phyloP scores from a whole-genome alignment of 1,140 invertebrate genomes.

The Wiebesia pumilae region DNA sequence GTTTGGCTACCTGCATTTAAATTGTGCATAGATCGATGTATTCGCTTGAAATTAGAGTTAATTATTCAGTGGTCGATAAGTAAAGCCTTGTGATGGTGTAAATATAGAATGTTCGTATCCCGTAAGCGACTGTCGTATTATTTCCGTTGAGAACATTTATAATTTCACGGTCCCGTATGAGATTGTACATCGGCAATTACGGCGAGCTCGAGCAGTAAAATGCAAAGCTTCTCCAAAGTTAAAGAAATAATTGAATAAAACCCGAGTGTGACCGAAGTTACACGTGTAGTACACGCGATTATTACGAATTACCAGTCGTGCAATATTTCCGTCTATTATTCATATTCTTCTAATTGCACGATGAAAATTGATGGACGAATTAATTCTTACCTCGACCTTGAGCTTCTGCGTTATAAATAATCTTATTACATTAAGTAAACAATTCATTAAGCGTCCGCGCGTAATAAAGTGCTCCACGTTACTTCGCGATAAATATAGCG shows the following conservation, averaged over 20 bases:
- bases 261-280: too few relatives aligned
- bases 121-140: neutral
- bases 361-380: too few relatives aligned
- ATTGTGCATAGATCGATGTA: neutral
- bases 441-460: neutral
- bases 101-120: neutral
- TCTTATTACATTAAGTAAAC: neutral
- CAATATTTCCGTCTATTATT: too few relatives aligned
- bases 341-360: too few relatives aligned
- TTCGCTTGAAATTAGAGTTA: neutral
- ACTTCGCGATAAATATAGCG: neutral
- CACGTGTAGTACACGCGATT: too few relatives aligned
- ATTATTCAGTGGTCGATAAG: conserved; percentile 10
- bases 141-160: neutral
- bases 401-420: too few relatives aligned
- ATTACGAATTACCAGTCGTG: too few relatives aligned
- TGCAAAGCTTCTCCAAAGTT: neutral
- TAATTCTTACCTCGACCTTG: too few relatives aligned
- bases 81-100: neutral
- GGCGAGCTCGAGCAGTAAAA: neutral
- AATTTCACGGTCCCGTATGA: neutral
- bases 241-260: too few relatives aligned
- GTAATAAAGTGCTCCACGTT: neutral
- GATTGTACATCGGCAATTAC: neutral
- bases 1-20: neutral